A percentile compares a stretch with the other conserved stretches of the same genome.
Conservation (phyloP, 2,797 vertebrate species). For the Amphiprion clarkii region DNA sequence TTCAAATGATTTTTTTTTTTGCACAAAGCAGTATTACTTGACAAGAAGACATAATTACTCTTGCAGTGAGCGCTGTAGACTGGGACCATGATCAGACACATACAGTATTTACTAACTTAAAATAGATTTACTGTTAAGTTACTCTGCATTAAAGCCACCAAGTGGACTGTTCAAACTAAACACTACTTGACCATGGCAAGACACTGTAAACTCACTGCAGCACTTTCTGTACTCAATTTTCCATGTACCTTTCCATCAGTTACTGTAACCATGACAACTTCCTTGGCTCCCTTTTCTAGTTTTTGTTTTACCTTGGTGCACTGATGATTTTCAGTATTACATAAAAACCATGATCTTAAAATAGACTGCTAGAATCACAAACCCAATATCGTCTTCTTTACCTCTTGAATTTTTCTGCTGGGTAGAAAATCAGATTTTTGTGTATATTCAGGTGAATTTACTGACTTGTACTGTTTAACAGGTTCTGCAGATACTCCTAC, state of each 20-base stretch:
- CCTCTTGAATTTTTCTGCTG: neutral
- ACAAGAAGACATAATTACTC: neutral
- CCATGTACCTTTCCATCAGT: slow-evolving; percentile 10
- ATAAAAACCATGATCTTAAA: slow-evolving; percentile 34
- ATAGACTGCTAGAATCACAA: neutral
- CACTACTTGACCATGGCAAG: neutral
- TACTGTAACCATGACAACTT: slow-evolving; percentile 34
- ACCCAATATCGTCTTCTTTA: neutral
- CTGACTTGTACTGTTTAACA: neutral
- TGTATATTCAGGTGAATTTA: neutral
- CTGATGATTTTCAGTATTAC: slow-evolving; percentile 51
- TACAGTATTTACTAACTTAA: neutral
- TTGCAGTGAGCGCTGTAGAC: neutral
- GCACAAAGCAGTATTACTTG: neutral
- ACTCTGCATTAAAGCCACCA: neutral
- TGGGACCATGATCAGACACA: neutral
- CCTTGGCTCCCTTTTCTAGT: neutral
- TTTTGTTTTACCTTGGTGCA: slow-evolving; percentile 4
- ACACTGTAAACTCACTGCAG: slow-evolving; percentile 16
- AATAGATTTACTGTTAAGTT: neutral
- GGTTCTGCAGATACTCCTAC: neutral
- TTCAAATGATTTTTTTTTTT: neutral
- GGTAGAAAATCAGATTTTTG: neutral
- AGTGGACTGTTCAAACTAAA: slow-evolving; percentile 9
- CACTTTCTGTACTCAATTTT: slow-evolving; percentile 18